Evolutionary conservation across 2,113 vertebrate genomes (phyloP).

Genomic region (Platycercus adscitus): DNA sequence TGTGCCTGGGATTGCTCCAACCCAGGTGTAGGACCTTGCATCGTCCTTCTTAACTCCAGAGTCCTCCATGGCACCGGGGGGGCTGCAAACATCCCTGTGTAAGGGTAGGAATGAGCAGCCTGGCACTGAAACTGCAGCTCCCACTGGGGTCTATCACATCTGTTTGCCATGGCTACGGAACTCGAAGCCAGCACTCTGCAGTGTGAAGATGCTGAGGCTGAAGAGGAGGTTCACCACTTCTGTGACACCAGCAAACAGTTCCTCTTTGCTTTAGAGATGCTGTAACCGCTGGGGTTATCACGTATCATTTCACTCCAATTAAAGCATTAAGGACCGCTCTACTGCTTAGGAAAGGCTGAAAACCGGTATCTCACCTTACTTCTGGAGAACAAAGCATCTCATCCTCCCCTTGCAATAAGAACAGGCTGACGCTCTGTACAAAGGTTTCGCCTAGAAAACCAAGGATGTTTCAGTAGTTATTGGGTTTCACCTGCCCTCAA

Average conservation of each 20-base stretch:
- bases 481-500: background rate
- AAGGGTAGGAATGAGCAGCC: background rate
- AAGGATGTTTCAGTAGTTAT: background rate
- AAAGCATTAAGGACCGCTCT: background rate
- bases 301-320: background rate
- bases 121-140: background rate
- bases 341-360: background rate
- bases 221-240: background rate
- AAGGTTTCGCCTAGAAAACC: background rate
- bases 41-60: background rate
- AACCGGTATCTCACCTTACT: background rate
- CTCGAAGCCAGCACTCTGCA: background rate
- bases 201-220: background rate
- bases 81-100: background rate
- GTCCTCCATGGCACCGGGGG: background rate
- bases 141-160: fast-evolving
- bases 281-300: background rate
- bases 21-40: too few species aligned
- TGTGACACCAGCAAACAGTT: background rate
- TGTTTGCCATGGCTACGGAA: background rate
- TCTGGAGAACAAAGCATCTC: background rate
- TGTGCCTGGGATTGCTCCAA: too few species aligned
- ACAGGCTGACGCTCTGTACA: background rate
- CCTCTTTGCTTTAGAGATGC: background rate
- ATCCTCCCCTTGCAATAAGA: background rate